phyloP scores from a whole-genome alignment of 2,888 invertebrate species.

The Monochamus alternatus region DNA sequence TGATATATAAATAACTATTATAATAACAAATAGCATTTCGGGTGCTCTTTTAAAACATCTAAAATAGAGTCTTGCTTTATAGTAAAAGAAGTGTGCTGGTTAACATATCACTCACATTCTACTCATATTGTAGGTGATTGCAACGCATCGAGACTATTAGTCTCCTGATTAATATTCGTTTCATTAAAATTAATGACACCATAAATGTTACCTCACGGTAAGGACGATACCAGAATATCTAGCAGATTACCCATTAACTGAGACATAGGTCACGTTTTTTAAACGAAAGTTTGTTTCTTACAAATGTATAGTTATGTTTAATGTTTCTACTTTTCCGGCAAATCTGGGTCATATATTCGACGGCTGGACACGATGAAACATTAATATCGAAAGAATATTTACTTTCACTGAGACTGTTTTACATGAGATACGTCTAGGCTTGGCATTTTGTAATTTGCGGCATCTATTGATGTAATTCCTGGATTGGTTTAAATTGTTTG shows the following conservation, averaged over 20 bases:
- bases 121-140: neutral
- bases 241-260: conserved; percentile 1
- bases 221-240: neutral
- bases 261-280: conserved; percentile 18
- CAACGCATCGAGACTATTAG: neutral
- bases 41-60: no score
- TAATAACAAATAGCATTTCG: no score
- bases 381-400: conserved; percentile 12
- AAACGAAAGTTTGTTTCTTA: neutral
- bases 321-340: conserved; percentile 22
- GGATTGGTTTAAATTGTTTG: neutral
- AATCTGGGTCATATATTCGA: conserved; percentile 14
- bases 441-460: conserved; percentile 2
- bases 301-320: neutral
- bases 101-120: neutral
- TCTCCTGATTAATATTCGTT: neutral
- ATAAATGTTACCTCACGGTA: neutral
- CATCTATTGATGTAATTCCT: conserved; percentile 3
- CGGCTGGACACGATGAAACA: conserved; percentile 1
- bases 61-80: no score
- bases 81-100: no score
- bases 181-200: conserved; percentile 2
- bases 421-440: neutral
- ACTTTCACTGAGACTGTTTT: conserved; percentile 20
- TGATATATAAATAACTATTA: no score